Base-by-base conservation (phyloP, 1,140 invertebrate genomes). In the Acarapis woodi region DNA sequence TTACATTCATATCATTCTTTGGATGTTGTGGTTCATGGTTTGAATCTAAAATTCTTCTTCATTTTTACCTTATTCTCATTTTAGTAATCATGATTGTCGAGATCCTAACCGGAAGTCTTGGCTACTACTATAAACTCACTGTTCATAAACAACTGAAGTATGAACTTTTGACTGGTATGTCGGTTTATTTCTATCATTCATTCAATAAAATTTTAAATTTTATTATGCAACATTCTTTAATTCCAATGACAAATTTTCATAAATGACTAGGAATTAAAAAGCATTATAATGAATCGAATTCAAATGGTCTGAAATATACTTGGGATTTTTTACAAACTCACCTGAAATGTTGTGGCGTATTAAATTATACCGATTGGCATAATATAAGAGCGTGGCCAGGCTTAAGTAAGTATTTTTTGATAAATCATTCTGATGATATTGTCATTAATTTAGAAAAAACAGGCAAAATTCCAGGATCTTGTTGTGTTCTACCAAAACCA, bases 401-500 rank as follows among this genome's bases (percentile, higher is more conserved):
- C 15, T 62, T 70, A 40, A 61, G 66, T 37, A 64, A 64, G 45
- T n/a, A n/a, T n/a, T n/a, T n/a, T n/a, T n/a, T n/a, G n/a, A n/a
- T n/a, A n/a, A n/a, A n/a, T n/a, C n/a, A n/a, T n/a, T n/a, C n/a
- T n/a, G n/a, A n/a, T n/a, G n/a, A n/a, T n/a, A n/a, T n/a, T n/a
- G n/a, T n/a, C n/a, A n/a, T n/a, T n/a, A n/a, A n/a, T n/a, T n/a
- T n/a, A n/a, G n/a, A n/a, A n/a, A n/a, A n/a, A n/a, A n/a, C n/a
- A n/a, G n/a, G n/a, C n/a, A n/a, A n/a, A n/a, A 73, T 80, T 1
- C 76, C 76, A 2, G 67, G 71, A 42, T 75, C 73, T 0, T 83
- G 77, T 49, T 82, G 77, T 50, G 49, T 65, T n/a, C 38, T 35
- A 26, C 8, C 18, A 1, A 21, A 1, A 5, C 12, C 14, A 12